Evolutionary conservation across 2,888 invertebrate species (phyloP).

Genomic region (Pharmacophagus antenor): DNA sequence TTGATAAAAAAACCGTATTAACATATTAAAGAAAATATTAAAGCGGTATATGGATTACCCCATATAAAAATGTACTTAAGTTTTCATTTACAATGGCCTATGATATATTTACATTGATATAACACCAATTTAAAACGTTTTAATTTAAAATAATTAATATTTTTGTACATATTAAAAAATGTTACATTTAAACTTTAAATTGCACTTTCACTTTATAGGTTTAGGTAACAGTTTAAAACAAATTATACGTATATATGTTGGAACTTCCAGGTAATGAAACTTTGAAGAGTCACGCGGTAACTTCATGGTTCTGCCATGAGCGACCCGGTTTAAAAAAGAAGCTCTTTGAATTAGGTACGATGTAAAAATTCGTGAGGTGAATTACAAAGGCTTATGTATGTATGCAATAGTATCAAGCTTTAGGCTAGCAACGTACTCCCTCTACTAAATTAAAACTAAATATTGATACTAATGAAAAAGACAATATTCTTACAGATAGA

Average conservation of each 20-base stretch:
- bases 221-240: too few species aligned
- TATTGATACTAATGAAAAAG: background rate
- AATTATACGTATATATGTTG: too few species aligned
- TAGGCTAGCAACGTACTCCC: background rate
- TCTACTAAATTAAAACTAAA: background rate
- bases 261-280: background rate
- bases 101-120: too few species aligned
- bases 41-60: too few species aligned
- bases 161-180: too few species aligned
- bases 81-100: too few species aligned
- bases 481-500: background rate
- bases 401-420: background rate
- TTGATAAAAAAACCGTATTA: background rate
- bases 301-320: background rate
- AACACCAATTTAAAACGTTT: too few species aligned
- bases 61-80: too few species aligned
- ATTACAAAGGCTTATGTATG: background rate
- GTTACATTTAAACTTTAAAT: too few species aligned
- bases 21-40: background rate
- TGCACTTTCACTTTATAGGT: too few species aligned
- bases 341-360: conserved; percentile 1
- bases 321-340: conserved; percentile 1
- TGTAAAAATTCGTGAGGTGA: conserved; percentile 1
- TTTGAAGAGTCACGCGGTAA: background rate
- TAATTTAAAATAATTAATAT: too few species aligned